Evolutionary conservation across 2,888 invertebrate species (phyloP).

Genomic region (Agonopterix subpropinquella): DNA sequence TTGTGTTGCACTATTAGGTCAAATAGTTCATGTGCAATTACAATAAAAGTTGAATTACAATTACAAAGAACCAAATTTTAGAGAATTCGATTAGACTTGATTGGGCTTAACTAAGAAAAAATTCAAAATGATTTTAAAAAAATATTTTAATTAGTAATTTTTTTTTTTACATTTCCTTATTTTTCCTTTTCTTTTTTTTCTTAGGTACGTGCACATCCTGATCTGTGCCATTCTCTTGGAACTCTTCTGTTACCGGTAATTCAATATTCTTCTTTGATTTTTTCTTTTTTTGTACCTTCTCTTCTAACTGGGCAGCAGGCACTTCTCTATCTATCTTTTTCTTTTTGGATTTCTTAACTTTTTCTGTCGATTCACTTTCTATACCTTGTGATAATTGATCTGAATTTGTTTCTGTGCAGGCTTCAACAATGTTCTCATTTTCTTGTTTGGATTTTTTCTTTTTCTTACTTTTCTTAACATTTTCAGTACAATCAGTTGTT

Average conservation of each 20-base stretch:
- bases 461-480: constrained; percentile 28
- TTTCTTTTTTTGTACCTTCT: constrained; percentile 23
- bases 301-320: constrained; percentile 7
- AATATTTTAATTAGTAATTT: too few species aligned
- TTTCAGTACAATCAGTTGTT: constrained; percentile 8
- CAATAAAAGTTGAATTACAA: too few species aligned
- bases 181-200: constrained; percentile 35
- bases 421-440: constrained; percentile 1
- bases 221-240: constrained; percentile 13
- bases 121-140: too few species aligned
- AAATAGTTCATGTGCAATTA: too few species aligned
- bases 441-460: constrained; percentile 26
- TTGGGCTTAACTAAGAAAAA: too few species aligned
- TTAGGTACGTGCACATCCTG: constrained; percentile 34
- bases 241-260: not conserved
- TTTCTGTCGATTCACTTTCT: constrained; percentile 7
- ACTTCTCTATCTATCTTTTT: constrained; percentile 5
- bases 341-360: constrained; percentile 26
- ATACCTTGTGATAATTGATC: not conserved
- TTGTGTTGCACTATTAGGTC: too few species aligned
- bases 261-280: constrained; percentile 17
- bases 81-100: too few species aligned
- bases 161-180: too few species aligned
- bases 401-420: not conserved
- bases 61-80: too few species aligned